Evolutionary conservation across 1,140 invertebrate species (phyloP).

Genomic region (Onthophagus taurus): DNA sequence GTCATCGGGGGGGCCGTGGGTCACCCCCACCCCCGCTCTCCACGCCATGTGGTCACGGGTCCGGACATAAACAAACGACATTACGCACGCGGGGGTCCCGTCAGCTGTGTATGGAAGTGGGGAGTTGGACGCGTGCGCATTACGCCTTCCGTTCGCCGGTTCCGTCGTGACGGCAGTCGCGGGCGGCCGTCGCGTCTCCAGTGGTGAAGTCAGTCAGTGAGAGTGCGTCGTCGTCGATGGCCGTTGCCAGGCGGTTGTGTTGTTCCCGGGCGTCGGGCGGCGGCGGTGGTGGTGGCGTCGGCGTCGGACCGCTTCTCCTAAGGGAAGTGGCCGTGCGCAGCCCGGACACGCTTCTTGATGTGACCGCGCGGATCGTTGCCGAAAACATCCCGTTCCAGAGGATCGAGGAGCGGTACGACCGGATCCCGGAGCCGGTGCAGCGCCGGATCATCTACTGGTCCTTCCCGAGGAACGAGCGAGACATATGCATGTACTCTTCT

Average conservation of each 20-base stretch:
- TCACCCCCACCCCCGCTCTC: slow-evolving; percentile 28
- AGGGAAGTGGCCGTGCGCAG: slow-evolving; percentile 41
- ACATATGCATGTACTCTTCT: slow-evolving; percentile 84
- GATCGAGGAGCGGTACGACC: slow-evolving; percentile 76
- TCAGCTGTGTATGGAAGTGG: slow-evolving; percentile 28
- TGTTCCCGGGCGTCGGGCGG: slow-evolving; percentile 36
- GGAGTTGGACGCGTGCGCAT: slow-evolving; percentile 19
- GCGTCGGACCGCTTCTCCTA: slow-evolving; percentile 36
- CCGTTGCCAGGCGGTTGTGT: slow-evolving; percentile 36
- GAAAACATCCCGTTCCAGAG: slow-evolving; percentile 76
- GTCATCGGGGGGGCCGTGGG: slow-evolving; percentile 12
- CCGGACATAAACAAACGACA: slow-evolving; percentile 37
- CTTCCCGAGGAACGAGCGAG: slow-evolving; percentile 74
- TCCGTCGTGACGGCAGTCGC: slow-evolving; percentile 12
- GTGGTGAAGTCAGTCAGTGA: slow-evolving; percentile 24
- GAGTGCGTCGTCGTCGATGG: slow-evolving; percentile 31
- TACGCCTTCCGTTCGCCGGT: slow-evolving; percentile 5
- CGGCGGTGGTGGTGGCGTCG: too few species aligned
- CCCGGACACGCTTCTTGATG: slow-evolving; percentile 64
- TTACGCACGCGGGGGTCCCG: slow-evolving; percentile 34
- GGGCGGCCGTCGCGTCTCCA: slow-evolving; percentile 4
- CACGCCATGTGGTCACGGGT: slow-evolving; percentile 38
- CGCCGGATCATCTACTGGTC: slow-evolving; percentile 81
- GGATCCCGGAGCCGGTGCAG: slow-evolving; percentile 81
- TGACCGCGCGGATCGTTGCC: slow-evolving; percentile 73